Evolutionary conservation across 92 coral and sea anemone genomes (phyloP).

Genomic region (Anthopleura xanthogrammica): DNA sequence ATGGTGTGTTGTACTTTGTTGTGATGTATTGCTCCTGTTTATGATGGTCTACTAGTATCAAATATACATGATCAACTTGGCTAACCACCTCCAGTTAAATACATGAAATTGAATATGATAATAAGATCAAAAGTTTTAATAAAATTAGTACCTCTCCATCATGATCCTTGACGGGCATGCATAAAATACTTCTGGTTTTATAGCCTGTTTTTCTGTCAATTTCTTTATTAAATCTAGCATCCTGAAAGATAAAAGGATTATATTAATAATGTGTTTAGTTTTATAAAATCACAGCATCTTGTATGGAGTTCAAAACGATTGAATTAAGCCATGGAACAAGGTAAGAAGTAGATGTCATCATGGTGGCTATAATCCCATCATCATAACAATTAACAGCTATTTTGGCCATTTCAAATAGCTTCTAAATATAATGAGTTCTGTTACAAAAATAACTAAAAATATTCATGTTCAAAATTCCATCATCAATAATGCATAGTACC

Average conservation of each 20-base stretch:
- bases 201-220: slow-evolving; percentile 96
- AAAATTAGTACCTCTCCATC: slow-evolving; percentile 68
- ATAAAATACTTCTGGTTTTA: slow-evolving; percentile 93
- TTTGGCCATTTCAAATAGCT: background rate
- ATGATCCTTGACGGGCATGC: slow-evolving; percentile 89
- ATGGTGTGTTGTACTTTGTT: background rate
- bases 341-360: background rate
- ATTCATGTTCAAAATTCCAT: too few relatives aligned
- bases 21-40: background rate
- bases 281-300: background rate
- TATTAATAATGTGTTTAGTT: background rate
- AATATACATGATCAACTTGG: too few relatives aligned
- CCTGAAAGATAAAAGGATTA: background rate
- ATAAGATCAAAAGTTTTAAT: background rate
- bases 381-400: background rate
- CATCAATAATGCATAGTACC: too few relatives aligned
- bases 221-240: slow-evolving; percentile 88
- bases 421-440: background rate
- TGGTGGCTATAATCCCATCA: background rate
- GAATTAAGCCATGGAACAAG: background rate
- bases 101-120: background rate
- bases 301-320: background rate
- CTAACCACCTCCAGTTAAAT: too few relatives aligned
- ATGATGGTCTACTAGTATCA: too few relatives aligned
- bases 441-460: background rate